Evolutionary conservation across 2,113 vertebrate genomes (phyloP).

Genomic region (Carlito syrichta): DNA sequence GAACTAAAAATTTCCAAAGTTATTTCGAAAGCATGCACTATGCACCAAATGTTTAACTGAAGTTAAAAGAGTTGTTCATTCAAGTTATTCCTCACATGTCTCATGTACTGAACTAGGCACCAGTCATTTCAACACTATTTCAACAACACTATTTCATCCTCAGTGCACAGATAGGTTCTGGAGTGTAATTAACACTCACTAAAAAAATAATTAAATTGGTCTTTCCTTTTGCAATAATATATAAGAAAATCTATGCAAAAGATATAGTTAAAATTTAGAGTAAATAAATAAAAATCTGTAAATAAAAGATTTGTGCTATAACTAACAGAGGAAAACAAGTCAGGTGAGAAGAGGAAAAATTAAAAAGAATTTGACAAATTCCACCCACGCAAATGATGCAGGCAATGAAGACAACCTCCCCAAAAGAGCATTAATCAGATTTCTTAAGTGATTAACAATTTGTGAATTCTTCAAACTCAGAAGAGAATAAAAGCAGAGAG

Average conservation of each 20-base stretch:
- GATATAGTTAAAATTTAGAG: background rate
- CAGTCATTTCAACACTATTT: background rate
- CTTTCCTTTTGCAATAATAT: conserved; percentile 27
- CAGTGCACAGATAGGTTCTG: background rate
- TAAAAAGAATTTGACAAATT: conserved; percentile 6
- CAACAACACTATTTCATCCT: background rate
- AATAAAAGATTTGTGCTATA: conserved; percentile 1
- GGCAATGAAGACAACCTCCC: background rate
- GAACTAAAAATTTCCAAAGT: background rate
- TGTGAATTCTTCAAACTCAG: conserved; percentile 28
- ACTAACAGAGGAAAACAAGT: background rate
- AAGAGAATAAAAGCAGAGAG: background rate
- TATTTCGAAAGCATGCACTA: background rate
- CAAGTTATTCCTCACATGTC: background rate
- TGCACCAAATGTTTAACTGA: background rate
- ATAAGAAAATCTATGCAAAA: background rate
- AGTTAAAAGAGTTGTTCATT: background rate
- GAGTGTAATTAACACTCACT: background rate
- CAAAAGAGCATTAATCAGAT: background rate
- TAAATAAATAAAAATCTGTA: conserved; percentile 16
- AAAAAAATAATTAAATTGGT: background rate
- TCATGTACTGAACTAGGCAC: background rate
- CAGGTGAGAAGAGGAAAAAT: background rate
- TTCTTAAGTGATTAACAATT: background rate
- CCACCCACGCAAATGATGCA: background rate